These are phyloP conservation scores for Ephialtes manifestator DNA, from an alignment of 2,888 invertebrate species.

Conservation along the genomic window DNA sequence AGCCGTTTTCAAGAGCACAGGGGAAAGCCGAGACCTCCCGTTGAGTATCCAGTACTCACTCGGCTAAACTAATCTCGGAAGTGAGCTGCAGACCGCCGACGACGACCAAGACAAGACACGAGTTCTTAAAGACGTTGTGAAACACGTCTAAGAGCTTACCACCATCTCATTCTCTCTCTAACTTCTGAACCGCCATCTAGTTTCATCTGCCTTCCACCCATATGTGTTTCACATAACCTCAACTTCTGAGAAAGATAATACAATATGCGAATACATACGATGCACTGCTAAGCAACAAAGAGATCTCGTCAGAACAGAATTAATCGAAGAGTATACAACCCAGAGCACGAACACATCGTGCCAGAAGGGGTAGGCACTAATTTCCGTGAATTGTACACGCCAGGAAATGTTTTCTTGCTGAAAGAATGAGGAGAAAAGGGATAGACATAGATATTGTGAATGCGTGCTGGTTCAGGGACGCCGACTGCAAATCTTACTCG, in stretches of 20 bases:
- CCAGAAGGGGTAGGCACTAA: conserved; percentile 54
- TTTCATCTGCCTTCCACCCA: no score
- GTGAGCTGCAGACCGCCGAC: conserved; percentile 56
- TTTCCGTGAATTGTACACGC: conserved; percentile 65
- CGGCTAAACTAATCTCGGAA: conserved; percentile 63
- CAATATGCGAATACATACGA: conserved; percentile 48
- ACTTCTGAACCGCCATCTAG: no score
- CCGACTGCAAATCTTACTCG: conserved; percentile 1
- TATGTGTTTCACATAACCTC: background rate
- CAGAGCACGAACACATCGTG: conserved; percentile 50
- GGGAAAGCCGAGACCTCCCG: conserved; percentile 50
- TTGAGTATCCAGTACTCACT: conserved; percentile 57
- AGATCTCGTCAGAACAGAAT: conserved; percentile 25
- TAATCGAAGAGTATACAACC: conserved; percentile 29
- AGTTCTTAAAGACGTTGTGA: conserved; percentile 16
- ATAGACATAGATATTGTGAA: background rate
- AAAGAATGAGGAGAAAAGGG: conserved; percentile 1
- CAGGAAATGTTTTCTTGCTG: conserved; percentile 56
- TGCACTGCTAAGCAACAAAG: conserved; percentile 32
- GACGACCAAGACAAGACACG: conserved; percentile 38
- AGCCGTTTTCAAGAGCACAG: conserved; percentile 45
- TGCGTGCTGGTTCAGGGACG: conserved; percentile 23
- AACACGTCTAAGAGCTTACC: conserved; percentile 22
- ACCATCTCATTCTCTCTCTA: conserved; percentile 17
- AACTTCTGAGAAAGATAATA: conserved; percentile 61